phyloP scores from a whole-genome alignment of 2,888 invertebrate genomes.

The Scaptodrosophila latifasciaeformis region DNA sequence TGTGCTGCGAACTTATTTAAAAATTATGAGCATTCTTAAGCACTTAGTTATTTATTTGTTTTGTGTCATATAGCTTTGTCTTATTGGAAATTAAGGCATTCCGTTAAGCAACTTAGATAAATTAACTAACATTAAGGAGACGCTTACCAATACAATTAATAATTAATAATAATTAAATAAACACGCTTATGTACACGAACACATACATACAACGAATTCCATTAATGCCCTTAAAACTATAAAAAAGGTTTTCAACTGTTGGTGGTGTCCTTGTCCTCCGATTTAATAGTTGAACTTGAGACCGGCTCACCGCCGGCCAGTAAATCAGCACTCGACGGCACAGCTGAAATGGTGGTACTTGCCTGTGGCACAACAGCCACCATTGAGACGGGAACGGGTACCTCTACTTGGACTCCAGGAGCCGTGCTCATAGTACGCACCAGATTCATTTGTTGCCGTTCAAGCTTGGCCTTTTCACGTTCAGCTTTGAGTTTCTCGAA shows the following conservation, averaged over 20 bases:
- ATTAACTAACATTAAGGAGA: conserved; percentile 32
- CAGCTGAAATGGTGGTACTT: neutral
- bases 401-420: conserved; percentile 55
- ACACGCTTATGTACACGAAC: conserved; percentile 16
- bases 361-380: conserved; percentile 15
- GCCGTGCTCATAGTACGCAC: conserved; percentile 77
- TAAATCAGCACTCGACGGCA: conserved; percentile 46
- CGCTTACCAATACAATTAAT: conserved; percentile 31
- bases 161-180: conserved; percentile 14
- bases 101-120: conserved; percentile 37
- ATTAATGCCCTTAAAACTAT: conserved; percentile 24
- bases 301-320: conserved; percentile 38
- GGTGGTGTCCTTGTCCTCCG: conserved; percentile 34
- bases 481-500: conserved; percentile 82
- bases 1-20: conserved; percentile 30
- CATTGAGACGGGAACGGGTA: conserved; percentile 15
- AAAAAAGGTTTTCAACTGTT: conserved; percentile 40
- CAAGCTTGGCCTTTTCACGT: conserved; percentile 82
- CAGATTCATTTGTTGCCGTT: conserved; percentile 79
- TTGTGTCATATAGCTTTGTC: conserved; percentile 19
- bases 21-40: conserved; percentile 53
- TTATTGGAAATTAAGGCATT: conserved; percentile 21
- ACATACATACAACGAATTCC: conserved; percentile 14
- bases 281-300: conserved; percentile 45
- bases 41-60: neutral